Base-by-base conservation (phyloP, 2,113 vertebrate genomes). In the Orcinus orca region DNA sequence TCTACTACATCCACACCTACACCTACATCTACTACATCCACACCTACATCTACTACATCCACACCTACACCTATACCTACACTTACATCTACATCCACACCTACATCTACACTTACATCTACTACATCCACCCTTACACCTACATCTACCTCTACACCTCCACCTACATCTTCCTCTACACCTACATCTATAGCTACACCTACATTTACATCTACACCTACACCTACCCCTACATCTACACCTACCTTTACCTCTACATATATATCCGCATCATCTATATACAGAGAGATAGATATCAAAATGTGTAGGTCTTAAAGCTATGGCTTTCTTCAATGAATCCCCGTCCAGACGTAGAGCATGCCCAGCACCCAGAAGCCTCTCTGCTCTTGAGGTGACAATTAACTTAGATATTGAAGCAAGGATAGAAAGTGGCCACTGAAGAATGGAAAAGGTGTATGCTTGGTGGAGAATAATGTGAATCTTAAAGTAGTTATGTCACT, bases 1-100 rank as follows among this genome's bases (percentile, higher is more conserved):
- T 0, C 15, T 15, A 5, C 55, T 8, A 8, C 50, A 2, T 20
- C 8, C 15, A 11, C 8, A 8, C 1, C 15, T 15, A 5, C 1
- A 23, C 0, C 55, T 8, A 8, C 50, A 2, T 29, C 8, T 15
- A 11, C 38, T 33, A 11, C 47, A 10, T 6, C 74, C 12, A 5
- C 10, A 12, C 13, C 76, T 8, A 20, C 1, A 13, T 1, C 80
- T 18, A 25, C 44, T 44, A 44, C 44, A 10, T 44, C 44, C n/a
- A n/a, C 23, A 11, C 38, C 38, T 38, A 38, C 12, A 74, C 1
- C 21, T n/a, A n/a, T 15, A 11, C 38, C 38, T 38, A 38, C 12
- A 74, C 1, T 13, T n/a, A 0, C 44, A 33, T 10, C 38, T 33
- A 11, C 47, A 10, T 6, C 74, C 12, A 5, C 10, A 12, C 13